Conservation (phyloP, 1,140 invertebrate genomes). For the Pinna nobilis region DNA sequence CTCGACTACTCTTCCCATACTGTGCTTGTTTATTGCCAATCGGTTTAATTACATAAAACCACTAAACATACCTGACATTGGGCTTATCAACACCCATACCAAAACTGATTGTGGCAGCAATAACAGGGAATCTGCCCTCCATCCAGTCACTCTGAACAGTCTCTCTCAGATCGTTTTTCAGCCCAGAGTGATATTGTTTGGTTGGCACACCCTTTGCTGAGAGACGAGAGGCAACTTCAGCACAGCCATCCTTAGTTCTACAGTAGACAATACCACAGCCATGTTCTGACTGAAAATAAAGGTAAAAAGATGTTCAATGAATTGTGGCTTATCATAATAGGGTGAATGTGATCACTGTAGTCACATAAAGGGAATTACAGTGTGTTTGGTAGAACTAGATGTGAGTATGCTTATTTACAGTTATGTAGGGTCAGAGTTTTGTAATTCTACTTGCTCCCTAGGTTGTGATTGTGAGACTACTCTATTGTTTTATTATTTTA, state of each 20-base stretch:
- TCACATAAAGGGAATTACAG: no score
- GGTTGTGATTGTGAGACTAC: no score
- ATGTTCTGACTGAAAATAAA: constrained; percentile 53
- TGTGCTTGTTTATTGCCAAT: neutral
- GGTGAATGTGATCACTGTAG: no score
- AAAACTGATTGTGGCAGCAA: constrained; percentile 81
- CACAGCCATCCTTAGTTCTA: constrained; percentile 81
- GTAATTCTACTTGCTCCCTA: no score
- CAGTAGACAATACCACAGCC: constrained; percentile 85
- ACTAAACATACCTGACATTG: constrained; percentile 78
- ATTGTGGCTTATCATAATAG: no score
- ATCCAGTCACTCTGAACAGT: constrained; percentile 82
- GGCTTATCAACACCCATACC: constrained; percentile 86
- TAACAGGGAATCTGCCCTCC: constrained; percentile 79
- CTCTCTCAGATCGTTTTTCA: constrained; percentile 75
- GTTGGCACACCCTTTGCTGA: constrained; percentile 77
- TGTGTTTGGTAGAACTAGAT: no score
- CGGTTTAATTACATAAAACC: neutral
- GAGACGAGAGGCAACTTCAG: constrained; percentile 79
- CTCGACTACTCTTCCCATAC: neutral
- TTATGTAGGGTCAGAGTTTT: no score
- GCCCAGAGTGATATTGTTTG: constrained; percentile 82
- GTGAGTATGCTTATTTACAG: no score
- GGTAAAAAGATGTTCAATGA: no score
- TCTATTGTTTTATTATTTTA: no score